Conservation (phyloP, 2,797 vertebrate genomes). For the Galaxias olidus region DNA sequence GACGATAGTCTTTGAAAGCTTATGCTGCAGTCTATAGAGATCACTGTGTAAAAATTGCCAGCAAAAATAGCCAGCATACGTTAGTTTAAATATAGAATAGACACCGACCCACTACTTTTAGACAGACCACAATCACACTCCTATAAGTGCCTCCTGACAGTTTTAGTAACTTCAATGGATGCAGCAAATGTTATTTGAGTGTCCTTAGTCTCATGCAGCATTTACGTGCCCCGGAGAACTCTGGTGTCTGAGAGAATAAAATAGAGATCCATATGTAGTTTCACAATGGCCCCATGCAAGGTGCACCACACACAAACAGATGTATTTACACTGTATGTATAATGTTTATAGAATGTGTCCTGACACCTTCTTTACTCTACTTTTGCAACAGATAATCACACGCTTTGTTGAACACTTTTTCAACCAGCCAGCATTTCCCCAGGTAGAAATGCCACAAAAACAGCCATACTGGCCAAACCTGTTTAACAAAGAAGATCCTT, state of each 20-base stretch:
- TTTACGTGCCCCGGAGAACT: slow-evolving; percentile 42
- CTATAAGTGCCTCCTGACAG: slow-evolving; percentile 59
- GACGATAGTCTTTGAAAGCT: slow-evolving; percentile 57
- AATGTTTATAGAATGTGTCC: slow-evolving; percentile 11
- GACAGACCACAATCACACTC: slow-evolving; percentile 51
- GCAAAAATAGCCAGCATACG: slow-evolving; percentile 39
- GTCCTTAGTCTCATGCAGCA: slow-evolving; percentile 42
- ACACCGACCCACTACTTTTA: slow-evolving; percentile 65
- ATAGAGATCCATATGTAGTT: slow-evolving; percentile 5
- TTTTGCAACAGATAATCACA: too few species aligned
- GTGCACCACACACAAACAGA: slow-evolving; percentile 5
- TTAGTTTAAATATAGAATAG: slow-evolving; percentile 66
- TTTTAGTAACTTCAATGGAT: slow-evolving; percentile 52
- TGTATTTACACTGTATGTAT: not conserved
- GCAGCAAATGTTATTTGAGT: slow-evolving; percentile 55
- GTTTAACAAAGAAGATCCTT: not conserved
- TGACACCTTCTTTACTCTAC: too few species aligned
- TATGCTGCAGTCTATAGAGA: slow-evolving; percentile 51
- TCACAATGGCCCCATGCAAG: not conserved
- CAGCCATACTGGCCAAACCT: too few species aligned
- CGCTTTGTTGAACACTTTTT: too few species aligned
- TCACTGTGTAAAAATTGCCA: slow-evolving; percentile 68
- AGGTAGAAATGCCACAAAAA: too few species aligned
- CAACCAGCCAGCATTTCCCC: too few species aligned
- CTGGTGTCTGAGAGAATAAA: slow-evolving; percentile 24